Evolutionary conservation across 2,113 vertebrate species (phyloP).

Genomic region (Psittacula cyanocephala): DNA sequence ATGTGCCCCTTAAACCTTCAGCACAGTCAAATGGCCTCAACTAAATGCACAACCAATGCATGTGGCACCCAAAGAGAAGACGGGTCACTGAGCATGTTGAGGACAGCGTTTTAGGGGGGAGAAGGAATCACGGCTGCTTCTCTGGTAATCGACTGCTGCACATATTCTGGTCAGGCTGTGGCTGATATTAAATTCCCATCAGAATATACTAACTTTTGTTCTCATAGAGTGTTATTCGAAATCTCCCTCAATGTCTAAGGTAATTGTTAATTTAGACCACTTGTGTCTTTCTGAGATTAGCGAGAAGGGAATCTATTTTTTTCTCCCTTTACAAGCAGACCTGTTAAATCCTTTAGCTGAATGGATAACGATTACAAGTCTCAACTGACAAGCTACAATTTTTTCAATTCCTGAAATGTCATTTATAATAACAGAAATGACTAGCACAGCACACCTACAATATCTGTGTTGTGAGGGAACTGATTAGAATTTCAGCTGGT

Average conservation of each 20-base stretch:
- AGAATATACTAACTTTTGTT: neutral
- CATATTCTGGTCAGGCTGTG: neutral
- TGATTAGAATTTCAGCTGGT: constrained; percentile 49
- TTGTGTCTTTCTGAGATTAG: constrained; percentile 10
- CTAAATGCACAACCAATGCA: accelerated
- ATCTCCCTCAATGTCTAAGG: constrained; percentile 7
- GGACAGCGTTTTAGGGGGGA: accelerated
- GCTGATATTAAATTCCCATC: neutral
- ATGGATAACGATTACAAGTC: constrained; percentile 52
- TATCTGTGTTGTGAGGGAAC: neutral
- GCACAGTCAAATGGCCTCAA: accelerated
- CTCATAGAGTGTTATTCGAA: neutral
- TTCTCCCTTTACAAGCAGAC: neutral
- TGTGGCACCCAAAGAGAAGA: neutral
- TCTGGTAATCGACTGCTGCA: neutral
- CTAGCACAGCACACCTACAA: constrained; percentile 8
- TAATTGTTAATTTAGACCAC: constrained; percentile 35
- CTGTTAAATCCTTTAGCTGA: constrained; percentile 35
- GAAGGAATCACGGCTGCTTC: neutral
- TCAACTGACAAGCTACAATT: constrained; percentile 34
- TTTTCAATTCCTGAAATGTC: constrained; percentile 46
- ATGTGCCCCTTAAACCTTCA: neutral
- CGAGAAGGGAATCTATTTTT: neutral
- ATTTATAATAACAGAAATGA: constrained; percentile 38
- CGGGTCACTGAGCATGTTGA: accelerated